phyloP scores from a whole-genome alignment of 2,888 invertebrate genomes.

The Nemapogon koenigi region DNA sequence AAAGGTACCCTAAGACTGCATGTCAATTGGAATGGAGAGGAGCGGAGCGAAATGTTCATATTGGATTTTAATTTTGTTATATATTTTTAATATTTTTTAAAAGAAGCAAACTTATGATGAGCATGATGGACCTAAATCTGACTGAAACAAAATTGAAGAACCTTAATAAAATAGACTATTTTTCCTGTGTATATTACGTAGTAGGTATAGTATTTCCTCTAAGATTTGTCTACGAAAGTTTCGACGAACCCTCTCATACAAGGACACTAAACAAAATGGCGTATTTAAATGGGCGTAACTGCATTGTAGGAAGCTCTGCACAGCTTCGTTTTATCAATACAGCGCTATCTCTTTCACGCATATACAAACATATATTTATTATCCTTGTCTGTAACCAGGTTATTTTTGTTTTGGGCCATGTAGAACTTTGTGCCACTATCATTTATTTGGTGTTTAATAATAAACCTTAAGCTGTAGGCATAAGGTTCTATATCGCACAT shows the following conservation, averaged over 20 bases:
- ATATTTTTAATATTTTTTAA: too few species aligned
- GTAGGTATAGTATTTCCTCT: too few species aligned
- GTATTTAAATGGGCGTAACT: conserved; percentile 64
- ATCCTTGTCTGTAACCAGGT: conserved; percentile 26
- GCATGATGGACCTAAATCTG: too few species aligned
- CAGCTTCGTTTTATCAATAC: conserved; percentile 21
- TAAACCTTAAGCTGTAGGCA: conserved; percentile 14
- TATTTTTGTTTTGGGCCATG: conserved; percentile 31
- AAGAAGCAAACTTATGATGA: too few species aligned
- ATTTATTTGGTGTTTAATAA: conserved; percentile 18
- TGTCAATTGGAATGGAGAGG: too few species aligned
- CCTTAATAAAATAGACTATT: too few species aligned
- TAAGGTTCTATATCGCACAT: conserved; percentile 22
- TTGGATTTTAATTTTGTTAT: too few species aligned
- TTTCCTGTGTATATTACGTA: too few species aligned
- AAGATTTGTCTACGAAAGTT: conserved; percentile 9
- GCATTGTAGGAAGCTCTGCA: conserved; percentile 43
- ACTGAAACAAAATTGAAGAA: too few species aligned
- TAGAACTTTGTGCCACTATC: conserved; percentile 21
- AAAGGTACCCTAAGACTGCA: too few species aligned
- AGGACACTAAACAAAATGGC: conserved; percentile 54
- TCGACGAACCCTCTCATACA: too few species aligned
- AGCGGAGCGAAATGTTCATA: too few species aligned
- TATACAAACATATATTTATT: conserved; percentile 25
- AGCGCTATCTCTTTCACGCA: conserved; percentile 32